phyloP scores from a whole-genome alignment of 2,113 vertebrate genomes.

The Columba livia region DNA sequence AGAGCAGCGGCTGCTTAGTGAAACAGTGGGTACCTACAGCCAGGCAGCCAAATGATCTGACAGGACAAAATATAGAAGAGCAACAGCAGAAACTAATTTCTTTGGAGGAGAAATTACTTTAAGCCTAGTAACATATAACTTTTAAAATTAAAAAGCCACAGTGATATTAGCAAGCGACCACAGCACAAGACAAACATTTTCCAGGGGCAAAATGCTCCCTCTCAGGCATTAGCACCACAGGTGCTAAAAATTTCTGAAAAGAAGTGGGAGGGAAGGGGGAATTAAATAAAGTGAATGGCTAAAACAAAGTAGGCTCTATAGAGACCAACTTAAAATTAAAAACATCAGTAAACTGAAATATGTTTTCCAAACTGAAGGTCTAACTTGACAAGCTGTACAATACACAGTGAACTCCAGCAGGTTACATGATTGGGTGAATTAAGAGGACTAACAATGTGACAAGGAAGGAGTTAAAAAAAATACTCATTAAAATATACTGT shows the following conservation, averaged over 20 bases:
- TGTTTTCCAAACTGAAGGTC: neutral
- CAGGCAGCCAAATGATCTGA: neutral
- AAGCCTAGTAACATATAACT: neutral
- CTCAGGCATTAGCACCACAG: accelerated
- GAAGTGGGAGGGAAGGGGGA: neutral
- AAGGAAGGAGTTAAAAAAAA: neutral
- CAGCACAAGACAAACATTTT: neutral
- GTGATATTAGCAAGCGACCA: neutral
- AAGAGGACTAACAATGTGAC: neutral
- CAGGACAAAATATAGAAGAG: neutral
- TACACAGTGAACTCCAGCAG: neutral
- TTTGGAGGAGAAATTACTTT: neutral
- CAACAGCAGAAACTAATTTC: neutral
- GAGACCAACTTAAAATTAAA: neutral
- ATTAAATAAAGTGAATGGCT: neutral
- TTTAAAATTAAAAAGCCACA: neutral
- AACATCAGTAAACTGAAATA: neutral
- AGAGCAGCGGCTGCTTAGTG: neutral
- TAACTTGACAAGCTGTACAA: neutral
- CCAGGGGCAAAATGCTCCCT: neutral
- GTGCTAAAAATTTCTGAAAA: neutral
- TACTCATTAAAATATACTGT: accelerated
- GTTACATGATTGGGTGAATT: accelerated
- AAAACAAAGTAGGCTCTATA: neutral
- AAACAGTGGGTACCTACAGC: no score